phyloP scores from a whole-genome alignment of 2,113 vertebrate species.

The Ancistrus triradiatus region DNA sequence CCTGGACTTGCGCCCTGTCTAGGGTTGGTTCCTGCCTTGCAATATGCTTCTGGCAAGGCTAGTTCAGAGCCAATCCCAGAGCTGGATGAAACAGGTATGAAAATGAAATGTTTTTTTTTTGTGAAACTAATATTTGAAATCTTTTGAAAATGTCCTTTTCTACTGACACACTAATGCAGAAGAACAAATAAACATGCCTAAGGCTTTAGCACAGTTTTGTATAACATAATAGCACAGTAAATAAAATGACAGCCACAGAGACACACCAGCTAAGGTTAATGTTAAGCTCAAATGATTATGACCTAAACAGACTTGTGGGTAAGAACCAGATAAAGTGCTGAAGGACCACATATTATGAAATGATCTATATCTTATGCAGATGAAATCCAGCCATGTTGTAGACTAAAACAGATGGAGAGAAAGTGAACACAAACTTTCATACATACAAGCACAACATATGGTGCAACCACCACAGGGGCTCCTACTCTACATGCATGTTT shows the following conservation, averaged over 20 bases:
- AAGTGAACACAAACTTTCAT: neutral
- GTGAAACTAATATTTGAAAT: no score
- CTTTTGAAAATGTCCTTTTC: no score
- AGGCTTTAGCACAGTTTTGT: neutral
- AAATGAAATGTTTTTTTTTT: no score
- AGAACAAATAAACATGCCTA: no score
- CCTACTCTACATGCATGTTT: constrained; percentile 16
- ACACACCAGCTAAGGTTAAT: constrained; percentile 6
- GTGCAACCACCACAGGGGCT: neutral
- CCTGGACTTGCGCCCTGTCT: no score
- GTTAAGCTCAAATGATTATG: neutral
- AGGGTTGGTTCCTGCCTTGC: no score
- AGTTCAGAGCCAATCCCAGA: no score
- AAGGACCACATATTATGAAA: neutral
- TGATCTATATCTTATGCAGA: neutral
- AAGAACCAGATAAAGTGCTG: neutral
- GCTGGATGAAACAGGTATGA: no score
- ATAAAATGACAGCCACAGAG: neutral
- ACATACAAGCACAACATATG: neutral
- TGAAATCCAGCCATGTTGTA: neutral
- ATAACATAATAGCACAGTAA: neutral
- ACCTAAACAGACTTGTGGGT: neutral
- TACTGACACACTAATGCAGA: no score
- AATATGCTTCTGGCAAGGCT: no score
- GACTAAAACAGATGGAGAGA: neutral